Evolutionary conservation across 2,797 vertebrate species (phyloP), one percentile per base, ranked within the genome.

Genomic region (Yasuhikotakia modesta): DNA sequence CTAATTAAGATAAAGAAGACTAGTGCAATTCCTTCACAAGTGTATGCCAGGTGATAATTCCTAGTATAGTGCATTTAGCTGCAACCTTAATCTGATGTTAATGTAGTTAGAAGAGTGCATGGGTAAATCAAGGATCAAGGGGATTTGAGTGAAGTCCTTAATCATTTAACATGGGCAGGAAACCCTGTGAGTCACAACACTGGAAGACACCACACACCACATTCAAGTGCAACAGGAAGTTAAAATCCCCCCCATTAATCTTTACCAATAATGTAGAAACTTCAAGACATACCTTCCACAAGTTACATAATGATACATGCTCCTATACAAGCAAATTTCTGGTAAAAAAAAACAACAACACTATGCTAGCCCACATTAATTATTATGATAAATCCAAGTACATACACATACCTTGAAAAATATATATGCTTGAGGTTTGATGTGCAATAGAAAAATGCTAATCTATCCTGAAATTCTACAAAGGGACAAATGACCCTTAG

Each of bases 31-130:
- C 60, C 46, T 21, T 24, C 0, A 2, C 22, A 61, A 43, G 64
- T 50, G 53, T 24, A 19, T n/a, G 73, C 64, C 17, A 63, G 39
- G 32, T 65, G 71, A 79, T 82, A 50, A 69, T 76, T 60, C 32
- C 55, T 69, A 19, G n/a, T 60, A 22, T 48, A 22, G 74, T 14
- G 81, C 78, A 83, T 82, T 88, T 85, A 85, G 82, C 81, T 84
- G 77, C 64, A 88, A 79, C 85, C 79, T 85, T 89, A 89, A 88
- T 88, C 88, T 83, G 79, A 65, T 78, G 32, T 76, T 76, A 70
- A 70, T 68, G 65, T 57, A 57, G 81, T 76, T 70, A 52, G 61
- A 58, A 53, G 65, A 65, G 39, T 35, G 70, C 50, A 71, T 58
- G n/a, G 11, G 61, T 17, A 46, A 65, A 27, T 71, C 55, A 30